These are phyloP conservation scores for Catharus fuscescens DNA, from an alignment of 2,113 vertebrate species.

Conservation along the genomic window DNA sequence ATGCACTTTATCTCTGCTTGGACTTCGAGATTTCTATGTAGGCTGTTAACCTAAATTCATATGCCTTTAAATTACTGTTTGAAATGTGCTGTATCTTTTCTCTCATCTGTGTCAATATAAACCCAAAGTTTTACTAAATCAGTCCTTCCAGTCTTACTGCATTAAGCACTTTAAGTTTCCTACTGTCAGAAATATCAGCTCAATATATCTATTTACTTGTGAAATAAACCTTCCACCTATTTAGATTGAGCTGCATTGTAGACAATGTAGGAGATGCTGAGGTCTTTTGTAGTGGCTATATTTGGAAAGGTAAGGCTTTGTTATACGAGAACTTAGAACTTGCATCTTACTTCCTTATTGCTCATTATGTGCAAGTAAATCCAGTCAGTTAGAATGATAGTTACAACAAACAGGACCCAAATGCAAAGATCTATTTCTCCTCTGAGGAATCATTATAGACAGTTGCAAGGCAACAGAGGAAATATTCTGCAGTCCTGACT, in stretches of 20 bases:
- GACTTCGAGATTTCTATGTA: neutral
- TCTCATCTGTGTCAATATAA: neutral
- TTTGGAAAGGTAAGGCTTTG: neutral
- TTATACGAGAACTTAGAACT: neutral
- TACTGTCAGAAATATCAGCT: neutral
- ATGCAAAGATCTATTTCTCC: neutral
- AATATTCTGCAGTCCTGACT: neutral
- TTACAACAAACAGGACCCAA: neutral
- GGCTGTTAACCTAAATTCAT: neutral
- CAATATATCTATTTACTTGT: neutral
- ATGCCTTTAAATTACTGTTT: neutral
- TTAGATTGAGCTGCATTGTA: neutral
- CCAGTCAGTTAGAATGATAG: neutral
- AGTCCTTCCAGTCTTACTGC: neutral
- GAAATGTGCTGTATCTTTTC: neutral
- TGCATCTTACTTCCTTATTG: neutral
- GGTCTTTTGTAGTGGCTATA: neutral
- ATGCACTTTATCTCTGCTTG: slow-evolving; percentile 4
- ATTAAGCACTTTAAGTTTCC: neutral
- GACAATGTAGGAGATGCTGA: neutral
- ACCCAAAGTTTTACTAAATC: neutral
- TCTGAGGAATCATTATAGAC: neutral
- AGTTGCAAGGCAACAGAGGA: slow-evolving; percentile 46
- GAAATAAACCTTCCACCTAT: neutral
- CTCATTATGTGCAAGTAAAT: neutral